A percentile compares a stretch with the other conserved stretches of the same genome.
phyloP scores from a whole-genome alignment of 2,113 vertebrate genomes.

The Oryzias woworae region DNA sequence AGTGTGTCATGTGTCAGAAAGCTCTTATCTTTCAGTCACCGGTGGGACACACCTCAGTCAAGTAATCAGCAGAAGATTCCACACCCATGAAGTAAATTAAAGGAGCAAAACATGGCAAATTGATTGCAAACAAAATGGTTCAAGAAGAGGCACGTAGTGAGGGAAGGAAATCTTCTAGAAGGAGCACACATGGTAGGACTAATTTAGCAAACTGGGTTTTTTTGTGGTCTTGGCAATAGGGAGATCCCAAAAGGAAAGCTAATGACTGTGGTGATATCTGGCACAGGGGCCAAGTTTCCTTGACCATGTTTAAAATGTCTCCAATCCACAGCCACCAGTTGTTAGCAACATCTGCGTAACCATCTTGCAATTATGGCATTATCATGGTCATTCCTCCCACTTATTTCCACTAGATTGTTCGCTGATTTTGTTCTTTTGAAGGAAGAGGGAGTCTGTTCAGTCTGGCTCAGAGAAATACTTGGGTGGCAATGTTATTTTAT shows the following conservation, averaged over 20 bases:
- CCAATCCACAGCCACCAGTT: slow-evolving; percentile 63
- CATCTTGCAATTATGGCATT: slow-evolving; percentile 68
- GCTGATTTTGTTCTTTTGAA: slow-evolving; percentile 19
- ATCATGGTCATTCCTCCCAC: slow-evolving; percentile 62
- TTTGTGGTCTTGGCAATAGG: slow-evolving; percentile 70
- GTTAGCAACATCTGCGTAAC: slow-evolving; percentile 67
- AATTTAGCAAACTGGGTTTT: slow-evolving; percentile 74
- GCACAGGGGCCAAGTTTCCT: slow-evolving; percentile 74
- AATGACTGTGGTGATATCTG: slow-evolving; percentile 77
- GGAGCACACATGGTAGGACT: slow-evolving; percentile 64
- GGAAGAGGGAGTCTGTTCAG: background rate
- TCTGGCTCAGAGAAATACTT: background rate
- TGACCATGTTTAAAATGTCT: slow-evolving; percentile 67
- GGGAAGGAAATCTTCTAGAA: slow-evolving; percentile 46
- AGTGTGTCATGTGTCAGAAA: background rate
- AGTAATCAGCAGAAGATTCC: too few relatives aligned
- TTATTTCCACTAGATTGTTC: slow-evolving; percentile 56
- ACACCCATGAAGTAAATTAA: slow-evolving; percentile 30
- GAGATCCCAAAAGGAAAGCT: slow-evolving; percentile 68
- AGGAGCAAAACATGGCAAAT: slow-evolving; percentile 45
- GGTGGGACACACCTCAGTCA: too few relatives aligned
- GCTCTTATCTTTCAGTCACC: background rate
- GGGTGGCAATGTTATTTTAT: background rate
- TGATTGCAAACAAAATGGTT: slow-evolving; percentile 49
- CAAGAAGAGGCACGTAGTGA: slow-evolving; percentile 17